Evolutionary conservation across 2,888 invertebrate species (phyloP), one percentile per base, ranked within the genome.

Genomic region (Hypsopygia costalis): DNA sequence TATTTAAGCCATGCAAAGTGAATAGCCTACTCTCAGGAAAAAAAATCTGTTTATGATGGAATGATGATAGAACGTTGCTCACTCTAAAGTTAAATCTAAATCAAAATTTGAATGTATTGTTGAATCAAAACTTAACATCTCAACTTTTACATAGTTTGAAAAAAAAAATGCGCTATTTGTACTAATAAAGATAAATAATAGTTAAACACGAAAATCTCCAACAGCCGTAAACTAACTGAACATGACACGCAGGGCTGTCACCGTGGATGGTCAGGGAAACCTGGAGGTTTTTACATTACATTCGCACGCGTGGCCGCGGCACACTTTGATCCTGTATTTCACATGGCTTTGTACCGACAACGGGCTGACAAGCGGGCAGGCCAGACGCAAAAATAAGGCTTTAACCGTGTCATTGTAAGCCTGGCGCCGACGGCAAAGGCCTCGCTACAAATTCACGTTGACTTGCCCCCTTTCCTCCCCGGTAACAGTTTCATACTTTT

Each of bases 361-460:
- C 80, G 72, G 77, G 72, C 74, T 87, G 87, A 87, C 87, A 87
- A 81, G 83, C 85, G 81, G 73, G 74, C 80, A 73, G 79, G 81
- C 77, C 82, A 80, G 78, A 85, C 83, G 78, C 85, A 86, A 87
- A 88, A 87, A 87, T 87, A 85, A 85, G 83, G 87, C 86, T 85
- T 87, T 86, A 79, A 81, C 81, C 83, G 71, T 85, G 87, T 86
- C 87, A 86, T 70, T 71, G 82, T 86, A 87, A 88, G 85, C 87
- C 85, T 87, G 86, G 79, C 69, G 78, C 68, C 82, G 87, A 86
- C 87, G 81, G 81, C 85, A 87, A 87, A 87, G 87, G 83, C 82
- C 78, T 69, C 74, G 75, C 68, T 77, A 81, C 85, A 80, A 85
- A 86, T 83, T 83, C 81, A 62, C 69, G 77, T 81, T 81, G 81